Evolutionary conservation across 2,113 vertebrate species (phyloP).

Genomic region (Epinephelus lanceolatus): DNA sequence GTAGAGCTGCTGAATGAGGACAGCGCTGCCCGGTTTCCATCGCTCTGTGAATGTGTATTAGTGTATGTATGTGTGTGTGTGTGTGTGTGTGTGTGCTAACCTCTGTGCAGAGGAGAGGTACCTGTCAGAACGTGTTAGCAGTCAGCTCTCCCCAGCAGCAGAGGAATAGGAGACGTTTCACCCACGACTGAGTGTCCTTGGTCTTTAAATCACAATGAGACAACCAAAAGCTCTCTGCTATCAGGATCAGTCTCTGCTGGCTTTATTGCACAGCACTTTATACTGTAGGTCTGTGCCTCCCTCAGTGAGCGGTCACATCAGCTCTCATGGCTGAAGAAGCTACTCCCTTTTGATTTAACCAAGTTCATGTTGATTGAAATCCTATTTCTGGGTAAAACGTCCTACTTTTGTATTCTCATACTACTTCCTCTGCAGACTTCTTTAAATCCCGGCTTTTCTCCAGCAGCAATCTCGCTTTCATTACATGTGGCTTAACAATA

Average conservation of each 20-base stretch:
- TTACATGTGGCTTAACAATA: slow-evolving; percentile 29
- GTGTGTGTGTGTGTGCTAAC: not conserved
- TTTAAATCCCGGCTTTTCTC: slow-evolving; percentile 38
- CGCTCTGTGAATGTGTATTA: slow-evolving; percentile 4
- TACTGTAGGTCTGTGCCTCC: slow-evolving; percentile 2
- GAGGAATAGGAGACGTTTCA: slow-evolving; percentile 33
- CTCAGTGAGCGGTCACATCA: slow-evolving; percentile 5
- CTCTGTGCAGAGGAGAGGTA: slow-evolving; percentile 18
- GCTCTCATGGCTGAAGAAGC: slow-evolving; percentile 14
- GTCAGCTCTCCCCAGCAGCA: slow-evolving; percentile 28
- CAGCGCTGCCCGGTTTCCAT: not conserved
- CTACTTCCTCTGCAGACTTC: not conserved
- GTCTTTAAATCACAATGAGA: slow-evolving; percentile 66
- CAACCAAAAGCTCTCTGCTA: slow-evolving; percentile 54
- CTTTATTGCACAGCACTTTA: slow-evolving; percentile 21
- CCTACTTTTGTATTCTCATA: not conserved
- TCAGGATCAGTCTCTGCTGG: slow-evolving; percentile 17
- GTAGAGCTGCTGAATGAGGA: slow-evolving; percentile 39
- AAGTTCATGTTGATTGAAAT: not conserved
- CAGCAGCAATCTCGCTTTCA: slow-evolving; percentile 22
- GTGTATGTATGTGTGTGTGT: not conserved
- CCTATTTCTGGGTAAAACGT: not conserved
- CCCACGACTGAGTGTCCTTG: slow-evolving; percentile 39
- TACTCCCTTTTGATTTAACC: not conserved
- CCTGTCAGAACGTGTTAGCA: slow-evolving; percentile 64